Evolutionary conservation across 2,113 vertebrate genomes (phyloP), one percentile per base, ranked within the genome.

Genomic region (Argyrosomus japonicus): DNA sequence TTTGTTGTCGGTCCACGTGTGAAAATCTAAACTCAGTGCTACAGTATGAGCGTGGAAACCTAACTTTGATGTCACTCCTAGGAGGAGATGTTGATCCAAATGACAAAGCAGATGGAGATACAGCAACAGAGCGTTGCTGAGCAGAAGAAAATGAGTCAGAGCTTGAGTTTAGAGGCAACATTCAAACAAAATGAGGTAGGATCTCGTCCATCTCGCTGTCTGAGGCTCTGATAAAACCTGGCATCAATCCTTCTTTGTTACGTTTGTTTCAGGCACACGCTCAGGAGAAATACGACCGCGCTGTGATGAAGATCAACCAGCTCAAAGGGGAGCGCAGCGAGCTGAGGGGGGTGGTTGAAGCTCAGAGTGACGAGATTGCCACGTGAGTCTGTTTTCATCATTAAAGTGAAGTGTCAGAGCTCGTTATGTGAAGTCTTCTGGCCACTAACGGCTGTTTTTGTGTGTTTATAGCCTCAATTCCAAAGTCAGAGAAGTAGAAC

Each of bases 281-380:
- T 23, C 43, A 83, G 81, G 88, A 91, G 53, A 94, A 92, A 57
- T 93, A 93, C 61, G 69, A 93, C 0, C 91, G 58, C 73, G 93
- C 94, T n/a, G 7, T 90, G 48, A 21, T 36, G 51, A 94, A 94
- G 88, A 91, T 95, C 71, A 77, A 58, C 4, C 74, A 82, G 79
- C 82, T 94, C 32, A 93, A 93, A 51, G 65, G 79, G 0, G 92
- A 95, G 70, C 88, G 32, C 0, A 62, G 69, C 5, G 62, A 86
- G 60, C 88, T 93, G 53, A 88, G 25, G 32, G 29, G 6, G 58
- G 77, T n/a, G 40, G 1, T 75, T 1, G 74, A 91, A 0, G 5
- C n/a, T 21, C 90, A 93, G 10, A 83, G 88, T n/a, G 73, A 29
- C 4, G 90, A 95, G 73, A 80, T 88, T 10, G 3, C 56, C 23